phyloP scores from a whole-genome alignment of 2,888 invertebrate species.

The Eupithecia vulgata region DNA sequence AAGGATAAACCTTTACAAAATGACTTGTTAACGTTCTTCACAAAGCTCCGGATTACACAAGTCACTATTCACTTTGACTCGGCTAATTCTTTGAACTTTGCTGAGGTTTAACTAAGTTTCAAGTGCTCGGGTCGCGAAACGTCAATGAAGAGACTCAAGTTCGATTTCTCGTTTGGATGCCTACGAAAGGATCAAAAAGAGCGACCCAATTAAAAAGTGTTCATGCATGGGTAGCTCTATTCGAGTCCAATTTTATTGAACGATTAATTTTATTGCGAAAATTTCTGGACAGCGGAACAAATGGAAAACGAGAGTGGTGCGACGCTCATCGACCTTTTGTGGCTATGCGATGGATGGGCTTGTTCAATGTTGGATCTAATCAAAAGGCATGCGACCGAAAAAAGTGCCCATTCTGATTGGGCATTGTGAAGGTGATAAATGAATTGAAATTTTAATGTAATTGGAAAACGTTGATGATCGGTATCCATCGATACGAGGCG shows the following conservation, averaged over 20 bases:
- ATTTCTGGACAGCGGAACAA: constrained; percentile 82
- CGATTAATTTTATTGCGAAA: constrained; percentile 83
- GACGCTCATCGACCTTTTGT: constrained; percentile 72
- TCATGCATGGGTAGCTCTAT: constrained; percentile 80
- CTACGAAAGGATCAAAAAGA: constrained; percentile 74
- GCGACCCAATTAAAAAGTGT: constrained; percentile 82
- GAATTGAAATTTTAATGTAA: constrained; percentile 73
- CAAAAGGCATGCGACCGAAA: constrained; percentile 67
- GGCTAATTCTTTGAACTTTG: constrained; percentile 44
- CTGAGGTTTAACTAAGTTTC: constrained; percentile 39
- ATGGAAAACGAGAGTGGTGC: constrained; percentile 71
- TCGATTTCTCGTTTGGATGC: constrained; percentile 72
- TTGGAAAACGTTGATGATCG: constrained; percentile 64
- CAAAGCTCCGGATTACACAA: not conserved
- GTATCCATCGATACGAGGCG: constrained; percentile 49
- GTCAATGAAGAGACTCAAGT: constrained; percentile 57
- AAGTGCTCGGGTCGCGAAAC: constrained; percentile 29
- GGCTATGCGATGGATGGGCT: constrained; percentile 72
- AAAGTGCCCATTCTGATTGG: constrained; percentile 52
- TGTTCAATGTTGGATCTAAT: constrained; percentile 72
- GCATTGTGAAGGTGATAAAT: constrained; percentile 66
- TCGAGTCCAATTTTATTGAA: constrained; percentile 80
- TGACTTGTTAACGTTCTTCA: not conserved
- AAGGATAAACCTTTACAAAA: not conserved
- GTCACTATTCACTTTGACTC: constrained; percentile 25